phyloP scores from a whole-genome alignment of 2,888 invertebrate genomes.

The Nomada hirtipes region DNA sequence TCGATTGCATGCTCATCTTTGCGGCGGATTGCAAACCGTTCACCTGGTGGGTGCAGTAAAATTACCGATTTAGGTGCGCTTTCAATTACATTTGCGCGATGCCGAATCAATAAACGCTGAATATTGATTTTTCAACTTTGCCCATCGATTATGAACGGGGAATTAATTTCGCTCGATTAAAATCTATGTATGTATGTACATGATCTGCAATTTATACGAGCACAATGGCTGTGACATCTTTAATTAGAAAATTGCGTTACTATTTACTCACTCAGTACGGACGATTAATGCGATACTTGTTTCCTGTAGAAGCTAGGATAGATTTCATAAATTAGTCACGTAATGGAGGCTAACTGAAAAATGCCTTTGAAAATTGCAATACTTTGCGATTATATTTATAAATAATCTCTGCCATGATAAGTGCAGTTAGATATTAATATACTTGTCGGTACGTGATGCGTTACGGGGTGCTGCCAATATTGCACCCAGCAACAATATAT shows the following conservation, averaged over 20 bases:
- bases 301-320: too few species aligned
- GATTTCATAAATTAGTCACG: neutral
- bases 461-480: neutral
- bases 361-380: neutral
- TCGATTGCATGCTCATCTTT: neutral
- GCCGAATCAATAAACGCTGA: conserved; percentile 12
- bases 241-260: conserved; percentile 72
- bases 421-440: neutral
- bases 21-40: neutral
- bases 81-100: neutral
- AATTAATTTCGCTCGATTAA: conserved; percentile 58
- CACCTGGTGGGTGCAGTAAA: neutral
- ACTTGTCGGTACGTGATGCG: neutral
- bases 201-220: conserved; percentile 61
- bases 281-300: conserved; percentile 9
- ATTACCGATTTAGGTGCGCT: neutral
- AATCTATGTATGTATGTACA: conserved; percentile 56
- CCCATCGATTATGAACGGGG: conserved; percentile 24
- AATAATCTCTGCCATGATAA: neutral
- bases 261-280: conserved; percentile 28
- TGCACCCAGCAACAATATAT: neutral
- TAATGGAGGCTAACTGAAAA: conserved; percentile 15
- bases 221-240: conserved; percentile 40
- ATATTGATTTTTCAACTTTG: conserved; percentile 21
- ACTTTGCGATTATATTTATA: neutral